Conservation (phyloP, 1,140 invertebrate species). For the Arion vulgaris region DNA sequence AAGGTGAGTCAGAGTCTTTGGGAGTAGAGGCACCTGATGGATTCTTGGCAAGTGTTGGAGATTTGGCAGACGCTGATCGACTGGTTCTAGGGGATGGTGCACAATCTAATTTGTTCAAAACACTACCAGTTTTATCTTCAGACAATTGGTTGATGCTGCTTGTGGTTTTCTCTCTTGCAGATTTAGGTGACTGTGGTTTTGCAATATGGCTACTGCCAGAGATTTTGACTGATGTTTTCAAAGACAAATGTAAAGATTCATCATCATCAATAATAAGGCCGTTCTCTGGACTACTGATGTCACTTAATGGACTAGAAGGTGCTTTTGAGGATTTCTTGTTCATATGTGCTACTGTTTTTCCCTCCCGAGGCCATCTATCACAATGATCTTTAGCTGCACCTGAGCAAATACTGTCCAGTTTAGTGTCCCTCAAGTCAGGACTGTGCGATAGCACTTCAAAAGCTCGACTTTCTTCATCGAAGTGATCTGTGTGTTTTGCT, state of each 20-base stretch:
- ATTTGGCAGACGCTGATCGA: slow-evolving; percentile 48
- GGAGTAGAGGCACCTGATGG: slow-evolving; percentile 72
- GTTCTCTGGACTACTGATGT: slow-evolving; percentile 69
- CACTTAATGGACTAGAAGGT: slow-evolving; percentile 51
- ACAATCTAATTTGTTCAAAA: neutral
- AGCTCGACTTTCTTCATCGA: neutral
- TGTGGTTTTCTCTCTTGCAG: slow-evolving; percentile 21
- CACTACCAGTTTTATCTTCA: slow-evolving; percentile 25
- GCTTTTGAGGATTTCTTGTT: slow-evolving; percentile 15
- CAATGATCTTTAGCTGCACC: neutral
- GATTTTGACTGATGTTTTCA: neutral
- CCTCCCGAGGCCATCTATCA: neutral
- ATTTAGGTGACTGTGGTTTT: neutral
- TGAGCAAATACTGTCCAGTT: neutral
- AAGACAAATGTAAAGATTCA: neutral
- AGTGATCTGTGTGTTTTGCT: neutral
- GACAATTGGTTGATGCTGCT: slow-evolving; percentile 28
- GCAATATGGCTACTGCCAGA: neutral
- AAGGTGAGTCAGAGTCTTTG: slow-evolving; percentile 77
- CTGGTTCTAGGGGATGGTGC: neutral
- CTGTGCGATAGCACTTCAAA: neutral
- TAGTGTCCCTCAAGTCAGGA: neutral
- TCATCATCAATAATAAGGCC: slow-evolving; percentile 70
- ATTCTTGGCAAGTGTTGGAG: slow-evolving; percentile 67
- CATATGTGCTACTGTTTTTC: neutral